Conservation (phyloP, 23 tunicate species). For the Trididemnum clinides region DNA sequence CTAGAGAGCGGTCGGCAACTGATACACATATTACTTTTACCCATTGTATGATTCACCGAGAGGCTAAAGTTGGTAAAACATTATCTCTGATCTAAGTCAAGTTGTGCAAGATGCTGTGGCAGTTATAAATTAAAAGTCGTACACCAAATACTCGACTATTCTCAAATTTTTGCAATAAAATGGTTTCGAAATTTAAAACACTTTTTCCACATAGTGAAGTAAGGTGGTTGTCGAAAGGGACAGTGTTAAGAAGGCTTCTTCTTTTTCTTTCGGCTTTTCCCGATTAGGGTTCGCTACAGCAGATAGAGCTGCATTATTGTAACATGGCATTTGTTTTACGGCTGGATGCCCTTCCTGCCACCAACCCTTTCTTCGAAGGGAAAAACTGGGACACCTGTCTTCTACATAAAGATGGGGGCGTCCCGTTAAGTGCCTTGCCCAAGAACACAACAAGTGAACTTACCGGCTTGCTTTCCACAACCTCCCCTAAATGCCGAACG, state of each 20-base stretch:
- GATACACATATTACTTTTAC: slow-evolving; percentile 50
- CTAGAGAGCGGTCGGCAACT: slow-evolving; percentile 39
- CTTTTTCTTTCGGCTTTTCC: no score
- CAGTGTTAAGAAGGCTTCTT: slow-evolving; percentile 36
- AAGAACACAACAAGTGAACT: no score
- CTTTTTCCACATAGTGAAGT: slow-evolving; percentile 49
- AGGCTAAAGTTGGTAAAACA: slow-evolving; percentile 41
- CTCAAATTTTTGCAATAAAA: neutral
- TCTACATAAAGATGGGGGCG: no score
- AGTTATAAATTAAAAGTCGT: slow-evolving; percentile 39
- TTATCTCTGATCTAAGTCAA: neutral
- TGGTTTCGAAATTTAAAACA: slow-evolving; percentile 5
- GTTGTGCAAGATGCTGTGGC: slow-evolving; percentile 49
- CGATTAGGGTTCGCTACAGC: no score
- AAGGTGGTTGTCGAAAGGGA: slow-evolving; percentile 59
- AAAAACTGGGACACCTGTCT: no score
- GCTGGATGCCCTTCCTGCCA: no score
- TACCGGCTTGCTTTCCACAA: no score
- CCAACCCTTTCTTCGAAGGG: no score
- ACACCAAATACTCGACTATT: slow-evolving; percentile 34
- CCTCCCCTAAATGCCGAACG: no score
- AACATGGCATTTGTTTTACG: no score
- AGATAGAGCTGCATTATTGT: no score
- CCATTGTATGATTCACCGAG: slow-evolving; percentile 40
- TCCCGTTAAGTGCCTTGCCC: no score